These are phyloP conservation scores for Holocentrus rufus DNA, from an alignment of 2,797 vertebrate genomes.

Conservation along the genomic window DNA sequence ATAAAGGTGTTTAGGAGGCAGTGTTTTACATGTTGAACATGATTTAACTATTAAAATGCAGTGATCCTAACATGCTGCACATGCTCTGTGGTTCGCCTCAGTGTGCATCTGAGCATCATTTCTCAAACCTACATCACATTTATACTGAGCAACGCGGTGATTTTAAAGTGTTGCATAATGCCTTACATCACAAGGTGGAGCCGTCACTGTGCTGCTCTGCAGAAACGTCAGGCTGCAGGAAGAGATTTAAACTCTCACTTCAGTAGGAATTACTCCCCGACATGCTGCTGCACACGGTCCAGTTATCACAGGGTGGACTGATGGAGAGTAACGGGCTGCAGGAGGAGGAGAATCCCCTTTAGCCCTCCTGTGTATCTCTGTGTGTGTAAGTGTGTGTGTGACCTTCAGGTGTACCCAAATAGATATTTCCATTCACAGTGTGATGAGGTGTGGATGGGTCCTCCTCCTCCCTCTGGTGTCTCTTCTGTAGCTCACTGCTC, in stretches of 20 bases:
- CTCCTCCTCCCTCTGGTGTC: constrained; percentile 1
- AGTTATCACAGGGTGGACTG: background rate
- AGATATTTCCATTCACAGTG: constrained; percentile 22
- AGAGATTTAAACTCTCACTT: background rate
- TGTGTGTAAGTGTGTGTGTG: constrained; percentile 21
- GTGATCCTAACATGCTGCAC: too few relatives aligned
- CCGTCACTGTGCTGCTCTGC: constrained; percentile 23
- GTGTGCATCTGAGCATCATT: background rate
- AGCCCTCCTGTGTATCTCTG: constrained; percentile 17
- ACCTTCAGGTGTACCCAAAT: constrained; percentile 49
- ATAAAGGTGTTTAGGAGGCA: too few relatives aligned
- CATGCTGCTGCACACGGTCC: too few relatives aligned
- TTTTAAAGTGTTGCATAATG: constrained; percentile 33
- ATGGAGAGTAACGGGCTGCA: background rate
- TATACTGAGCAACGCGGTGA: background rate
- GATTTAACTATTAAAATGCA: too few relatives aligned
- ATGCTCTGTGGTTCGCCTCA: too few relatives aligned
- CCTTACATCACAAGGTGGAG: constrained; percentile 36
- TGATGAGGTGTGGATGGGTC: constrained; percentile 27
- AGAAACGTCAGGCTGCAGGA: background rate
- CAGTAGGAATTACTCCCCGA: background rate
- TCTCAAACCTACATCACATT: constrained; percentile 10
- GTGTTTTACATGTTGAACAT: too few relatives aligned
- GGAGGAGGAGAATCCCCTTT: background rate
- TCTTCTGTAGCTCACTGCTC: constrained; percentile 43